Evolutionary conservation across 2,113 vertebrate genomes (phyloP).

Genomic region (Athene cunicularia): DNA sequence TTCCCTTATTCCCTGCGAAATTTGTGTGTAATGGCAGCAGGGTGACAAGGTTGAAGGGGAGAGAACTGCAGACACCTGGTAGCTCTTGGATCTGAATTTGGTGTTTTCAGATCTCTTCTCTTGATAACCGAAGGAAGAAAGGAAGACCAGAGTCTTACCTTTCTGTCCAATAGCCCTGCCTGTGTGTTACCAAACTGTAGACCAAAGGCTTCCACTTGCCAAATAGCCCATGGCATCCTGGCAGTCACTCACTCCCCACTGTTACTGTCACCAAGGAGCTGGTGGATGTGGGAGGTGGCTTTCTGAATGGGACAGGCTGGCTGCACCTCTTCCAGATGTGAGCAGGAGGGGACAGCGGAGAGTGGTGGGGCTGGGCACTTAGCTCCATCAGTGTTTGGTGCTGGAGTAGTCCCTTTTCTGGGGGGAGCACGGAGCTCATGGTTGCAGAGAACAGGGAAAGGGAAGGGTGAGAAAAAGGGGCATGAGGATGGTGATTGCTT

Average conservation of each 20-base stretch:
- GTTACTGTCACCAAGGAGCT: background rate
- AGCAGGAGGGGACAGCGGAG: background rate
- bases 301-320: background rate
- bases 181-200: background rate
- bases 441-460: background rate
- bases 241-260: rapidly evolving
- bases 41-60: background rate
- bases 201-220: background rate
- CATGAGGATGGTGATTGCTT: background rate
- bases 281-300: background rate
- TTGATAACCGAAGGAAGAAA: background rate
- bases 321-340: background rate
- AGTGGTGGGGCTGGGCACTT: background rate
- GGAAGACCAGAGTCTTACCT: background rate
- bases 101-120: background rate
- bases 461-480: background rate
- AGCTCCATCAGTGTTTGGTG: background rate
- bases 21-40: background rate
- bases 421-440: background rate
- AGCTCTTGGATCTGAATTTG: background rate
- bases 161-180: background rate
- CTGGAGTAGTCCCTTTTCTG: background rate
- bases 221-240: background rate
- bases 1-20: background rate
- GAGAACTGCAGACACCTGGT: background rate